These are phyloP conservation scores for Acromyrmex charruanus DNA, from an alignment of 1,140 invertebrate species.

Conservation along the genomic window DNA sequence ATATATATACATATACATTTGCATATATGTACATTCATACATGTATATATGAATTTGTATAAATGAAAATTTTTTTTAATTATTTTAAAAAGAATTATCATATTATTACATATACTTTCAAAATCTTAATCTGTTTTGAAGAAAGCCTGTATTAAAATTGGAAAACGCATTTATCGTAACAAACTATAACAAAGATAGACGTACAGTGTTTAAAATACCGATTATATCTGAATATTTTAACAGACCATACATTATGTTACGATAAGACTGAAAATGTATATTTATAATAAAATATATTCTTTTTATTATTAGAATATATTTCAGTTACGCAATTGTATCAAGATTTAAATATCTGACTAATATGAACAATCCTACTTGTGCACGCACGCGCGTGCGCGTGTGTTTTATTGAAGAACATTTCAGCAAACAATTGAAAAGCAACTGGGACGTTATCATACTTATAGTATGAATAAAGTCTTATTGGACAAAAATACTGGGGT, in stretches of 20 bases:
- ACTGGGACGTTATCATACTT: background rate
- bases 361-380: background rate
- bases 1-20: background rate
- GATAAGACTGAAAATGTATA: background rate
- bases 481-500: slow-evolving; percentile 45
- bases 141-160: background rate
- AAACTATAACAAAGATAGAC: background rate
- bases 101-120: background rate
- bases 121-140: slow-evolving; percentile 3
- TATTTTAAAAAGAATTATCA: background rate
- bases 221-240: background rate
- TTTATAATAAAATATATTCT: background rate
- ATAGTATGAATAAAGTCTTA: slow-evolving; percentile 22
- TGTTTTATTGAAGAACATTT: background rate
- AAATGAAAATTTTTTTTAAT: background rate
- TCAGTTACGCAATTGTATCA: background rate
- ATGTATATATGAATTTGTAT: background rate
- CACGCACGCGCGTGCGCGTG: background rate
- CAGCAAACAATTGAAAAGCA: background rate
- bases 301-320: background rate
- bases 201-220: background rate
- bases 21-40: background rate
- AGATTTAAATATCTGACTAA: slow-evolving; percentile 10
- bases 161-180: background rate
- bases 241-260: background rate